Evolutionary conservation across 2,797 vertebrate species (phyloP), one percentile per base, ranked within the genome.

Genomic region (Euphonia xanthogaster): DNA sequence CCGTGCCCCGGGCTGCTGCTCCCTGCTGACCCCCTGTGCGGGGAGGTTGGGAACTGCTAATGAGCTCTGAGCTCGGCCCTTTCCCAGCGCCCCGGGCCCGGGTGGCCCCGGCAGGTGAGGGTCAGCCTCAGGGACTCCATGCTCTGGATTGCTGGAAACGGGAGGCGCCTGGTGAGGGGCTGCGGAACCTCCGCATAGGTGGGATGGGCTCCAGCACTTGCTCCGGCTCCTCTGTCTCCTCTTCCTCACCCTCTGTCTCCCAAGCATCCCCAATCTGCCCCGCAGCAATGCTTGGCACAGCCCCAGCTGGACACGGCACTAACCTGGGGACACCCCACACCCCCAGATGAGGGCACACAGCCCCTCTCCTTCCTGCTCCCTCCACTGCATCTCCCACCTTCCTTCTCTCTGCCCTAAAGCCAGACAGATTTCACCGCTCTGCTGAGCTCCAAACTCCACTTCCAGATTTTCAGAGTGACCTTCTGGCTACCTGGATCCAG

Each of bases 401-500:
- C 81, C 72, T 91, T 74, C 77, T 90, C 54, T 81, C 80, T 63
- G 45, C 86, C 89, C 86, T 90, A 44, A 67, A 92, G 86, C 80
- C 7, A 94, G 79, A 18, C 2, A 4, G 86, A 79, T 94, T 91
- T 86, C 80, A 71, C 10, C 5, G 65, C 91, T 90, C 81, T 94
- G 73, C 62, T 45, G 79, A 83, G 86, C 95, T 76, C 45, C 80
- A 63, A 71, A 84, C 83, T 93, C 96, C 71, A 95, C 81, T 97
- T 94, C 90, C 81, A 89, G 86, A 85, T 96, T 97, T 97, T 97
- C 96, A 96, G 80, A 84, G 85, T 47, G 90, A 96, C 95, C 94
- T 95, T 94, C 85, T 42, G 94, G 96, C 97, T 98, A 98, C 97
- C 98, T 97, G 97, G 97, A 97, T 94, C 91, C 80, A 4, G 90